Evolutionary conservation across 2,888 invertebrate genomes (phyloP), one percentile per base, ranked within the genome.

Genomic region (Athalia rosae): DNA sequence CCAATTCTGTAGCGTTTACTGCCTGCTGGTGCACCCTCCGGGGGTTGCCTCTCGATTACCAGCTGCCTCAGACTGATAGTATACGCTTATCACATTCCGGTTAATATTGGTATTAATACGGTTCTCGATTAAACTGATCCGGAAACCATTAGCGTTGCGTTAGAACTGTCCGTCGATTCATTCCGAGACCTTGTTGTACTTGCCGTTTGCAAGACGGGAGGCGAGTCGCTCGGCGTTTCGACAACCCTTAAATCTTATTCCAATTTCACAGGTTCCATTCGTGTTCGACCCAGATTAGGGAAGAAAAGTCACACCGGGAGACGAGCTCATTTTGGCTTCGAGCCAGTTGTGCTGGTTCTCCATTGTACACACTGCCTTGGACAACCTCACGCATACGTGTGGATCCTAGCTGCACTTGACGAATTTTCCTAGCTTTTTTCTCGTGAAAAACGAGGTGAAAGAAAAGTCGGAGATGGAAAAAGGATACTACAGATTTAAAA

Each of bases 21-120:
- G 50, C 74, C 59, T 28, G 28, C 28, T 28, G 28, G 28, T 28
- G 28, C 28, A 61, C 61, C 86, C 86, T 81, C 77, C 15, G 45
- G 78, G 80, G 86, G 84, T 82, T 82, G 83, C 82, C 61, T 79
- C 81, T 85, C 85, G 85, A 86, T 86, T 85, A 86, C 86, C 87
- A 84, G 85, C 86, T 85, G 83, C 85, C 84, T 80, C 85, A 83
- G 83, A 83, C 86, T 84, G 86, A 86, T 86, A 84, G 80, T 78
- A n/a, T n/a, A 77, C 83, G 84, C 86, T 87, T 87, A 87, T 87
- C 86, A 86, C 86, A 87, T 86, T 87, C 77, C 85, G 61, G 59
- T 45, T 48, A 48, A 74, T 62, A 62, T 74, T 50, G 59, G 74
- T 74, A 74, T 61, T 62, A 62, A 74, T 74, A 74, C 48, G 74